Base-by-base conservation (phyloP, 2,797 vertebrate species). In the Cottoperca gobio region DNA sequence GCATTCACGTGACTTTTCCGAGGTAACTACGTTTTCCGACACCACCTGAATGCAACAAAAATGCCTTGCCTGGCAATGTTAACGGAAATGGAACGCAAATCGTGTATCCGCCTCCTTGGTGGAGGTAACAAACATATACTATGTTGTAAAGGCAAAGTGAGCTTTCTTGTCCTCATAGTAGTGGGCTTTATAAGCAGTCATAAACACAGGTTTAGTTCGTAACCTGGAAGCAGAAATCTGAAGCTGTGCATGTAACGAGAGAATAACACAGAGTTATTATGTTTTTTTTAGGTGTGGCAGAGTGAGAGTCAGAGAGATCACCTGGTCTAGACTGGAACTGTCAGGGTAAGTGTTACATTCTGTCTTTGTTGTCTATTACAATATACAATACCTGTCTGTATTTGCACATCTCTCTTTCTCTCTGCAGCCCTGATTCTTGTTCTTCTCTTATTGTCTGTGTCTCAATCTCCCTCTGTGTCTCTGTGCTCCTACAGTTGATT, bases 401-500 rank as follows among this genome's bases (percentile, higher is more conserved):
- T 76, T 48, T 76, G 14, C 63, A 52, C 11, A 8, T 57, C 17
- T 72, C 45, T 55, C 35, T 63, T 28, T 79, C 45, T 23, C 35
- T 69, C 54, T 54, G 26, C 40, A 24, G 24, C 8, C 49, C 43
- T 54, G 43, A 62, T 68, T 60, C 57, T 59, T 26, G 68, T 43
- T 59, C 43, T 24, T 50, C 45, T 74, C 19, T 40, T 72, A 58
- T 83, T 82, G 55, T 83, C 71, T 70, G 46, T 66, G 8, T 81
- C 63, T 67, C 58, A 66, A 40, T 76, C 69, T 59, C 57, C 72
- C 45, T 80, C 68, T 70, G 26, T 35, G 37, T 69, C 52, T 85
- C 75, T 64, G 31, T 72, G 64, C 81, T 79, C 70, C 75, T 77
- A 66, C 84, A 88, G 83, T 76, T 93, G 87, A 92, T 90, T 87